Percentiles rank a stretch among this genome's conserved stretches.
Evolutionary conservation across 2,113 vertebrate genomes (phyloP).

Genomic region (Vimba vimba): DNA sequence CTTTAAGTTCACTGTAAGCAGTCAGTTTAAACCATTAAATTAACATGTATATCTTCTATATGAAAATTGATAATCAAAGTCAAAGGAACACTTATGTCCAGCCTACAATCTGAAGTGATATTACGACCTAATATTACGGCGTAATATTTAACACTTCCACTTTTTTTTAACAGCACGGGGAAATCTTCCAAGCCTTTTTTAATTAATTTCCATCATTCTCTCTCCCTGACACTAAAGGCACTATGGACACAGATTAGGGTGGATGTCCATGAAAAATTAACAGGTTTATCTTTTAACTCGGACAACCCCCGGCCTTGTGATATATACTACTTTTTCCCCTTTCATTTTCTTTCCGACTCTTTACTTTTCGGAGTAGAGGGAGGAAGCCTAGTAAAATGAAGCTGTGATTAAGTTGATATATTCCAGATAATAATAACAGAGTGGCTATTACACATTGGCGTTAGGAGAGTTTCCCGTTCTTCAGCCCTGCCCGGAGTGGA

Average conservation of each 20-base stretch:
- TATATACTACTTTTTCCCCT: slow-evolving; percentile 29
- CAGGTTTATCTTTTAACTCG: slow-evolving; percentile 76
- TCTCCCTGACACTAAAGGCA: slow-evolving; percentile 71
- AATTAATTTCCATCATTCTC: slow-evolving; percentile 66
- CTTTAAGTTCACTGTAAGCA: slow-evolving; percentile 35
- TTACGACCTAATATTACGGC: slow-evolving; percentile 42
- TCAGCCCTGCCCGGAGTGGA: slow-evolving; percentile 54
- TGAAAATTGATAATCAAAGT: slow-evolving; percentile 44
- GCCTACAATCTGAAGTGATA: slow-evolving; percentile 51
- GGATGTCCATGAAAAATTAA: slow-evolving; percentile 78
- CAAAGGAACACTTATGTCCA: slow-evolving; percentile 38
- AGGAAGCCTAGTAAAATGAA: slow-evolving; percentile 68
- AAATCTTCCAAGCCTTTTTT: slow-evolving; percentile 67
- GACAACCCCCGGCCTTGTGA: slow-evolving; percentile 43
- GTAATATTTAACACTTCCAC: slow-evolving; percentile 52
- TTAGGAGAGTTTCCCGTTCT: slow-evolving; percentile 56
- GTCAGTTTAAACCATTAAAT: slow-evolving; percentile 46
- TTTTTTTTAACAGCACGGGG: slow-evolving; percentile 49
- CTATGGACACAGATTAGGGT: slow-evolving; percentile 74
- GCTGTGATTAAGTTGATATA: slow-evolving; percentile 79
- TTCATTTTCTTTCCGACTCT: slow-evolving; percentile 71
- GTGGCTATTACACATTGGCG: slow-evolving; percentile 67
- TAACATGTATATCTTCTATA: slow-evolving; percentile 41
- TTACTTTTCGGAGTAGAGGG: slow-evolving; percentile 68
- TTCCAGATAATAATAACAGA: slow-evolving; percentile 76